A percentile compares a stretch with the other conserved stretches of the same genome.
phyloP scores from a whole-genome alignment of 2,888 invertebrate species.

The Pollenia angustigena region DNA sequence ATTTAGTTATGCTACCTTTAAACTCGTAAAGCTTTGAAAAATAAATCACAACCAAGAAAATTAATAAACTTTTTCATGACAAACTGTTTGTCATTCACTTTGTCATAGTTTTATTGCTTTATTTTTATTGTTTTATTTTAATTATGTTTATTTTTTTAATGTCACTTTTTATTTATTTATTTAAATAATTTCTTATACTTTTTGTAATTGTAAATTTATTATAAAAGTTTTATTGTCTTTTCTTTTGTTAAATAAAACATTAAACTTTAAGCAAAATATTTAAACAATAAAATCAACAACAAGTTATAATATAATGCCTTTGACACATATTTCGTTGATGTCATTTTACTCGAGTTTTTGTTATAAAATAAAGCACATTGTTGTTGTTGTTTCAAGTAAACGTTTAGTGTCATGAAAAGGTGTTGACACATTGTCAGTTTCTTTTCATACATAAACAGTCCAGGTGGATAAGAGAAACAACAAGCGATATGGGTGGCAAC shows the following conservation, averaged over 20 bases:
- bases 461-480: not conserved
- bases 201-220: not conserved
- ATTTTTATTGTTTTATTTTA: not conserved
- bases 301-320: slow-evolving; percentile 39
- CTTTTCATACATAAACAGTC: slow-evolving; percentile 25
- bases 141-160: not conserved
- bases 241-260: slow-evolving; percentile 33
- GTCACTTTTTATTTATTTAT: slow-evolving; percentile 14
- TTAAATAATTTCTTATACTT: not conserved
- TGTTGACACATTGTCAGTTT: slow-evolving; percentile 70
- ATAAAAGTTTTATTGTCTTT: not conserved
- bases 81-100: not conserved
- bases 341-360: slow-evolving; percentile 4
- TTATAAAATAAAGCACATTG: slow-evolving; percentile 1
- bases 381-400: slow-evolving; percentile 11
- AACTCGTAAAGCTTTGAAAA: not conserved
- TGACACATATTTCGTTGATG: slow-evolving; percentile 39
- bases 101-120: not conserved
- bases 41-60: slow-evolving; percentile 1
- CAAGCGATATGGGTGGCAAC: slow-evolving; percentile 58
- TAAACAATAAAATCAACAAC: slow-evolving; percentile 27
- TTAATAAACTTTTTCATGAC: not conserved
- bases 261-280: slow-evolving; percentile 33
- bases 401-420: slow-evolving; percentile 42
- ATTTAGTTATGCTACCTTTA: not conserved